A percentile compares a stretch with the other conserved stretches of the same genome.
phyloP scores from a whole-genome alignment of 2,797 vertebrate species.

The Etheostoma nigrum region DNA sequence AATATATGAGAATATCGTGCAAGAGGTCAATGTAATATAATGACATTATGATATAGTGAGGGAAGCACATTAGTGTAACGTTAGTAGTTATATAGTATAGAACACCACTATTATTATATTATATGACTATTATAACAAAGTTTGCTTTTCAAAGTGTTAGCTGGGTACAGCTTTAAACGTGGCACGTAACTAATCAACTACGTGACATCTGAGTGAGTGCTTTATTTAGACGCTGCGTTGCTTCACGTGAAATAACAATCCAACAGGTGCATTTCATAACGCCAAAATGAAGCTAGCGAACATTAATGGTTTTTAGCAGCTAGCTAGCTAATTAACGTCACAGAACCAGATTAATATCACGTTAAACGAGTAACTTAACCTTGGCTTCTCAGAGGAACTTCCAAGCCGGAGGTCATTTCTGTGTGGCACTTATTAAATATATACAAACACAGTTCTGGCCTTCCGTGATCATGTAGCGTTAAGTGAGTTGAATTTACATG shows the following conservation, averaged over 20 bases:
- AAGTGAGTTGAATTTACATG: not conserved
- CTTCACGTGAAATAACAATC: constrained; percentile 32
- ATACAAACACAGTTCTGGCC: not conserved
- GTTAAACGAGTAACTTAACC: not conserved
- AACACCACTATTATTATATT: no score
- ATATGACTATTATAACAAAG: not conserved
- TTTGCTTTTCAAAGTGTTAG: not conserved
- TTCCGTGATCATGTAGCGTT: no score
- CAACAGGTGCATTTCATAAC: constrained; percentile 48
- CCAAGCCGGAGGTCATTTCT: no score
- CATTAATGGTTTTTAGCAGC: constrained; percentile 3
- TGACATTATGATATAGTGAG: no score
- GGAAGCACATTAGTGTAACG: no score
- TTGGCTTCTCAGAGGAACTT: accelerated
- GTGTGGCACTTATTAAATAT: accelerated
- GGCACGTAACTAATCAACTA: not conserved
- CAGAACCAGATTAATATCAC: not conserved
- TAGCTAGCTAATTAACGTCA: constrained; percentile 23
- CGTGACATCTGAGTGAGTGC: constrained; percentile 32
- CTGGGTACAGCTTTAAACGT: not conserved
- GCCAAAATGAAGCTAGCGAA: constrained; percentile 28
- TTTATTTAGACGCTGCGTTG: constrained; percentile 51
- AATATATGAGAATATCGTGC: no score
- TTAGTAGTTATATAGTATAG: no score
- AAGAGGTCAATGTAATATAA: no score